Base-by-base conservation (phyloP, 2,888 invertebrate species). In the Sipunculus nudus region DNA sequence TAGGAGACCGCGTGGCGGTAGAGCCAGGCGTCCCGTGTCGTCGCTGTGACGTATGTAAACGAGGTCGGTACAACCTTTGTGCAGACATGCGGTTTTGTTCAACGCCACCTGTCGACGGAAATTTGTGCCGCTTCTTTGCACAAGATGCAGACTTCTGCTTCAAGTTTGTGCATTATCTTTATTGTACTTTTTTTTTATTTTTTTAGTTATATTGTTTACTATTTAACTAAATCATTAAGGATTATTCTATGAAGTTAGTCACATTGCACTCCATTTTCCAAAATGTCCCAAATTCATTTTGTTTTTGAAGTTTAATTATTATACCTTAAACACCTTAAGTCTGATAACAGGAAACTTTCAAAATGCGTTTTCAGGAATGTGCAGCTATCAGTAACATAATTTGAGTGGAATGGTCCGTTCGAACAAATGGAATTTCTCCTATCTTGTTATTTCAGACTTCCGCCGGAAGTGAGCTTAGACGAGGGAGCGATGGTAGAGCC, bases 401-500 rank as follows among this genome's bases (percentile, higher is more conserved):
- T n/a, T n/a, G n/a, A n/a, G n/a, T n/a, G n/a, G n/a, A n/a, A n/a
- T n/a, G n/a, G n/a, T n/a, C n/a, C n/a, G n/a, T n/a, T n/a, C n/a
- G n/a, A n/a, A n/a, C n/a, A n/a, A n/a, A n/a, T n/a, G n/a, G n/a
- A n/a, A n/a, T n/a, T n/a, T n/a, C n/a, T n/a, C n/a, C n/a, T n/a
- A n/a, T n/a, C n/a, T n/a, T n/a, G n/a, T n/a, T n/a, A 29, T 50
- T 61, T 60, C 52, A 80, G 79, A 60, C 61, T 80, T 26, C 78
- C 80, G 13, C 75, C 75, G 45, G 67, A 75, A 54, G 72, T 80
- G 21, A 68, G 69, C 38, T 62, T 76, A 46, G 79, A 79, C 26
- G 79, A 79, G 63, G 80, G 78, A 3, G 79, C 79, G 8, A 55
- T 80, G 56, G 49, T 77, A 45, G 79, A 80, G 55, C 79, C 80